Percentiles rank a stretch among this genome's conserved stretches.
Conservation (phyloP, 2,113 vertebrate genomes). For the Campylorhamphus procurvoides region DNA sequence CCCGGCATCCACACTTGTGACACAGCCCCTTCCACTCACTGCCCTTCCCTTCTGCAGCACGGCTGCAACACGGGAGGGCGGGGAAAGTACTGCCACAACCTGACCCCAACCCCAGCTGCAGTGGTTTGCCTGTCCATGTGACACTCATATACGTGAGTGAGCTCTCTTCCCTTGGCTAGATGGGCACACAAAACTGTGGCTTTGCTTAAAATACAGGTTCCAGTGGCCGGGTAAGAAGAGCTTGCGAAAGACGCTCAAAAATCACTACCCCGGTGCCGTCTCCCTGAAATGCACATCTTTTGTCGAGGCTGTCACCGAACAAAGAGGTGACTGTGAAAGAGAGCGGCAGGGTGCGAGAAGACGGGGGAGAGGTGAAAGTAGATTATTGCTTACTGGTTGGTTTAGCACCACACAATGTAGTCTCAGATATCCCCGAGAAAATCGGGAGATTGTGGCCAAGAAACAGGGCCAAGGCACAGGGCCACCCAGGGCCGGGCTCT, state of each 20-base stretch:
- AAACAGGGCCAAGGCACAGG: background rate
- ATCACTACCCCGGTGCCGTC: fast-evolving
- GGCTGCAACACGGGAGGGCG: fast-evolving
- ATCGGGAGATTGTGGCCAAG: fast-evolving
- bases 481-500: fast-evolving
- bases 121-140: fast-evolving
- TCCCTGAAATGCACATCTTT: background rate
- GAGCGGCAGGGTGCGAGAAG: background rate
- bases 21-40: fast-evolving
- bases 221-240: background rate
- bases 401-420: background rate
- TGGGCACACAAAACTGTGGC: fast-evolving
- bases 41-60: background rate
- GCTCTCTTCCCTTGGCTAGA: background rate
- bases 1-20: background rate
- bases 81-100: fast-evolving
- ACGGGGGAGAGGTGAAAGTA: background rate
- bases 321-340: background rate
- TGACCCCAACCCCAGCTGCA: background rate
- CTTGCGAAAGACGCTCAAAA: background rate
- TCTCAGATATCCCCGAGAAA: background rate
- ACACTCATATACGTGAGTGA: fast-evolving
- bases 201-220: background rate
- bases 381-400: background rate
- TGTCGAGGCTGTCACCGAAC: background rate